Base-by-base conservation (phyloP, 2,888 invertebrate species). In the Harmothoe impar region DNA sequence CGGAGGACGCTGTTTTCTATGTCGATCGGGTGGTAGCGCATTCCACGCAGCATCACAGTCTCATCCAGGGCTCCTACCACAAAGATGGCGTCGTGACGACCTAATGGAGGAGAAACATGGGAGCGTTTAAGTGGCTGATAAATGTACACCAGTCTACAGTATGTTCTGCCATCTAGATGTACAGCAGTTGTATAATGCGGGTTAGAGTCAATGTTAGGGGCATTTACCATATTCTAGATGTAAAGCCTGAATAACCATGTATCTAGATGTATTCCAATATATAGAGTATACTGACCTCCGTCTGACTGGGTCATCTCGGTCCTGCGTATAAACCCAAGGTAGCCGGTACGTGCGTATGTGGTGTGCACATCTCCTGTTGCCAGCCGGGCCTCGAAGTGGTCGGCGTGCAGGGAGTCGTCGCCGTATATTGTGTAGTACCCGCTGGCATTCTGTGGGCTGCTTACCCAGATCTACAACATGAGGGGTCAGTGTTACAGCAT, bases 1-100 rank as follows among this genome's bases (percentile, higher is more conserved):
- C 99, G 97, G 97, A 99, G 97, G 54, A 99, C 99, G 90, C 99
- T 99, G 96, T 98, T 99, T 96, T 99, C 99, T 93, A 99, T 98
- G 96, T 99, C 99, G 93, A 96, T 99, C 3, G 99, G 99, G 96
- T 99, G 99, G 96, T 99, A 99, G 78, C 99, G 97, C 99, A 99
- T 99, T 91, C 99, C 99, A 92, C 99, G 97, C 92, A 99, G 96
- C 97, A 99, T 98, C 93, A 99, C 98, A 1, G 99, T 99, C 96
- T 99, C 99, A 95, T 99, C 99, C 91, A 99, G 97, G 1, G 99
- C 98, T 54, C 99, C 99, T 3, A 99, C 99, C 89, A 99, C 99
- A 96, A 99, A 99, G 62, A 99, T 99, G 0, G 99, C 99, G 96
- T 99, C 99, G 96, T 99, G 99, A 17, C 99, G 97, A 95, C 99